These are phyloP conservation scores for Corythaeola cristata DNA, from an alignment of 2,113 vertebrate genomes.

Conservation along the genomic window DNA sequence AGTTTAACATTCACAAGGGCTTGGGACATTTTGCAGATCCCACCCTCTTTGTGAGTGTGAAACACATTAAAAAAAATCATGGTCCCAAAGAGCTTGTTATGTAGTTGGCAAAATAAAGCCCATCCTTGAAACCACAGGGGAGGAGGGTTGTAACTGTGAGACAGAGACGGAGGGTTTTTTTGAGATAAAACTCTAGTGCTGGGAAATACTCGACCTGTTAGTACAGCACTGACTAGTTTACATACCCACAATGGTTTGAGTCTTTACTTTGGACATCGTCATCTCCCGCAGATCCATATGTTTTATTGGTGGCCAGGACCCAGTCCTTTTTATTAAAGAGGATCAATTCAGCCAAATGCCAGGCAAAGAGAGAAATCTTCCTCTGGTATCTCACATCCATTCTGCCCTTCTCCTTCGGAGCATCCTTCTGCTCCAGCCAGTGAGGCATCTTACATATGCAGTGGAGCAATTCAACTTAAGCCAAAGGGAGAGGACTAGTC, in stretches of 20 bases:
- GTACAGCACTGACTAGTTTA: not conserved
- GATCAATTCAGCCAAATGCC: not conserved
- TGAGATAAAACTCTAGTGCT: not conserved
- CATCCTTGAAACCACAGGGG: not conserved
- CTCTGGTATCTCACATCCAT: not conserved
- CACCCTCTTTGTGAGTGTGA: not conserved
- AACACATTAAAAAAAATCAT: not conserved
- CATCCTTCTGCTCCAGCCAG: not conserved
- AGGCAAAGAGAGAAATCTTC: not conserved
- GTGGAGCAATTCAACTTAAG: not conserved
- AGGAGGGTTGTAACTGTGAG: not conserved
- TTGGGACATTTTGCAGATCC: not conserved
- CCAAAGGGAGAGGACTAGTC: not conserved
- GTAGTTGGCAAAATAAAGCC: not conserved
- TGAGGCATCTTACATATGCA: not conserved
- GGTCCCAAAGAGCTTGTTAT: not conserved
- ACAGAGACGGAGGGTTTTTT: not conserved
- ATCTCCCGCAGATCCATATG: not conserved
- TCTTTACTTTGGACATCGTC: not conserved
- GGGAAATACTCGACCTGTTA: not conserved
- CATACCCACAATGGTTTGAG: not conserved
- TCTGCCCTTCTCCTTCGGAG: not conserved
- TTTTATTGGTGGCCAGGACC: not conserved
- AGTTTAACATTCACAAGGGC: not conserved
- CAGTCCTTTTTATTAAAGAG: not conserved